Conservation (phyloP, 1,140 invertebrate genomes). For the Glomeris maerens region DNA sequence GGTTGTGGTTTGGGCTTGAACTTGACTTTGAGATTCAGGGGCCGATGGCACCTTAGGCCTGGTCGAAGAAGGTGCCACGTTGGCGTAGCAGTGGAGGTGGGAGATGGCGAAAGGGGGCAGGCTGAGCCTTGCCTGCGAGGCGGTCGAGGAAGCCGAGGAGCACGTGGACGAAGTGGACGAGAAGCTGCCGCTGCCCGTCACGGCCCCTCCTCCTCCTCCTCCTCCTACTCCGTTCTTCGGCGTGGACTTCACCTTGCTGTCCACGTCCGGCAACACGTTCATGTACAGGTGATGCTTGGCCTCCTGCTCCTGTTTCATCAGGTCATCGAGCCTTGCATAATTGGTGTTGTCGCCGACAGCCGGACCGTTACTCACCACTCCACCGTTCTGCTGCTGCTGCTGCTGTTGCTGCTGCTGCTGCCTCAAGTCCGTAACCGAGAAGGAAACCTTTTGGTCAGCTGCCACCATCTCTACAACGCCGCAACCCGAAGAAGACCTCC, state of each 20-base stretch:
- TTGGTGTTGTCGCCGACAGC: constrained; percentile 31
- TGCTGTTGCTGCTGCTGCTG: constrained; percentile 11
- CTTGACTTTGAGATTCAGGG: neutral
- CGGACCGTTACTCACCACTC: neutral
- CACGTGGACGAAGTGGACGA: constrained; percentile 3
- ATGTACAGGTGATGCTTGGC: constrained; percentile 41
- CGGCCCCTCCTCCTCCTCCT: no score
- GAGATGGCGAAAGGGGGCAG: constrained; percentile 16
- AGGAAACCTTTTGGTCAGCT: constrained; percentile 3
- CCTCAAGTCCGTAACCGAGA: constrained; percentile 2
- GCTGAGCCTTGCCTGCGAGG: constrained; percentile 14
- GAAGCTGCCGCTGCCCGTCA: no score
- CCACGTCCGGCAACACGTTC: constrained; percentile 42
- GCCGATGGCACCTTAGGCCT: constrained; percentile 12
- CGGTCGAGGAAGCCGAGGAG: constrained; percentile 12
- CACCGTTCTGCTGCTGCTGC: constrained; percentile 2
- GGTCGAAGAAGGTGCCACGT: constrained; percentile 13
- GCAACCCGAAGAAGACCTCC: no score
- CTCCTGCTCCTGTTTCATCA: constrained; percentile 21
- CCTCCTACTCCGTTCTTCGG: constrained; percentile 1
- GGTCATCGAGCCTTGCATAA: constrained; percentile 37
- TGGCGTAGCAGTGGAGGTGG: constrained; percentile 17
- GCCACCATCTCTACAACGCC: neutral
- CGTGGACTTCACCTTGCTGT: constrained; percentile 14
- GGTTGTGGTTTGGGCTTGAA: neutral